Conservation (phyloP, 2,113 vertebrate species). For the Atherinomorus stipes region DNA sequence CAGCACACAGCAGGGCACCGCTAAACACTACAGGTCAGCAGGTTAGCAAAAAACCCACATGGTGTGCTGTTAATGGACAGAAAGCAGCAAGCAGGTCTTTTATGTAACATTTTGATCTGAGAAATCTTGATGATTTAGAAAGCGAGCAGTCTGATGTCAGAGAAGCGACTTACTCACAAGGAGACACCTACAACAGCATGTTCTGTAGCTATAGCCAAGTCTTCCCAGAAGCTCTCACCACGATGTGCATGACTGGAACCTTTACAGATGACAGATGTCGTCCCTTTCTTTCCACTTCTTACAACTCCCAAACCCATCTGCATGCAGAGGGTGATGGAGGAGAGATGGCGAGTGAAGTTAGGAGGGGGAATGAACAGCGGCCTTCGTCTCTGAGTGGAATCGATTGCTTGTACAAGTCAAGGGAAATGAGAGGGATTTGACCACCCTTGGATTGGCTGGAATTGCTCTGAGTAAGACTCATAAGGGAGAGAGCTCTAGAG, state of each 20-base stretch:
- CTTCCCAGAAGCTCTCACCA: slow-evolving; percentile 1
- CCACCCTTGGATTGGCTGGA: slow-evolving; percentile 50
- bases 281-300: slow-evolving; percentile 19
- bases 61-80: not conserved
- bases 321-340: slow-evolving; percentile 47
- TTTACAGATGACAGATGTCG: slow-evolving; percentile 13
- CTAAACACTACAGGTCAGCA: not conserved
- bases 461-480: slow-evolving; percentile 51
- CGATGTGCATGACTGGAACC: not conserved
- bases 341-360: slow-evolving; percentile 31
- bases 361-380: slow-evolving; percentile 45
- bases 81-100: not conserved
- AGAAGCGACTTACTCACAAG: not conserved
- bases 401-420: slow-evolving; percentile 66
- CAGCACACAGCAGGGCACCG: not conserved
- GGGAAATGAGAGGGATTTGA: slow-evolving; percentile 73
- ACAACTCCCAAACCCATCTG: slow-evolving; percentile 38
- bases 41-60: slow-evolving; percentile 6
- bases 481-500: slow-evolving; percentile 19
- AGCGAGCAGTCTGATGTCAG: slow-evolving; percentile 6
- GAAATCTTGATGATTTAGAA: not conserved
- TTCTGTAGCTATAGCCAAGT: slow-evolving; percentile 37
- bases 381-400: slow-evolving; percentile 68
- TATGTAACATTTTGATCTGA: not conserved
- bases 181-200: slow-evolving; percentile 6